These are phyloP conservation scores for Clunio marinus DNA, from an alignment of 2,888 invertebrate species.

Conservation along the genomic window DNA sequence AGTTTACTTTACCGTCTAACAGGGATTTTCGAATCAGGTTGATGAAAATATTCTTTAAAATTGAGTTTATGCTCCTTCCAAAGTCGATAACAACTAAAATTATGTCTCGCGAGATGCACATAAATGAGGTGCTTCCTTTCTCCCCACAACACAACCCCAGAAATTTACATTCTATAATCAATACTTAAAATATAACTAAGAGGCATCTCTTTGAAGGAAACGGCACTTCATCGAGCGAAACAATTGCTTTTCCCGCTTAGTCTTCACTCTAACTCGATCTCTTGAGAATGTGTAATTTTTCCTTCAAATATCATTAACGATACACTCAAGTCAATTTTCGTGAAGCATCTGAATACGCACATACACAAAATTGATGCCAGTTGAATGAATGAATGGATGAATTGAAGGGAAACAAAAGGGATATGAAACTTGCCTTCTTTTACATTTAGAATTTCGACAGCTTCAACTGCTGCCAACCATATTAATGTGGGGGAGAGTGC, in stretches of 20 bases:
- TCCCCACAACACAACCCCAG: too few relatives aligned
- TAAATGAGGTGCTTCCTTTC: too few relatives aligned
- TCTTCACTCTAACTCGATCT: neutral
- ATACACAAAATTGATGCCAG: neutral
- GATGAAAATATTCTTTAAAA: too few relatives aligned
- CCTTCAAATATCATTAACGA: slow-evolving; percentile 16
- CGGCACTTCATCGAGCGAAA: slow-evolving; percentile 31
- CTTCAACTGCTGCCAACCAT: slow-evolving; percentile 7
- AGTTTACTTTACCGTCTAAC: too few relatives aligned
- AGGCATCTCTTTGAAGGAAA: neutral
- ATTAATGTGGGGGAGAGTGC: neutral
- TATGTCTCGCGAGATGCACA: neutral
- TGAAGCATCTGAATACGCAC: neutral
- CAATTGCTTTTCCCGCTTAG: slow-evolving; percentile 10
- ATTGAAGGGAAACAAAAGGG: neutral
- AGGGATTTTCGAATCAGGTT: too few relatives aligned
- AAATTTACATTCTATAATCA: neutral
- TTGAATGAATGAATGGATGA: neutral
- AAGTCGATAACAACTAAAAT: neutral
- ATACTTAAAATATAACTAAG: slow-evolving; percentile 3
- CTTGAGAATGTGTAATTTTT: neutral
- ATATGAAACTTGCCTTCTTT: neutral
- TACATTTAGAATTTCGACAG: slow-evolving; percentile 13
- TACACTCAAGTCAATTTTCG: slow-evolving; percentile 19
- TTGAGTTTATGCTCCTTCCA: neutral